Evolutionary conservation across 2,113 vertebrate species (phyloP).

Genomic region (Myotis yumanensis): DNA sequence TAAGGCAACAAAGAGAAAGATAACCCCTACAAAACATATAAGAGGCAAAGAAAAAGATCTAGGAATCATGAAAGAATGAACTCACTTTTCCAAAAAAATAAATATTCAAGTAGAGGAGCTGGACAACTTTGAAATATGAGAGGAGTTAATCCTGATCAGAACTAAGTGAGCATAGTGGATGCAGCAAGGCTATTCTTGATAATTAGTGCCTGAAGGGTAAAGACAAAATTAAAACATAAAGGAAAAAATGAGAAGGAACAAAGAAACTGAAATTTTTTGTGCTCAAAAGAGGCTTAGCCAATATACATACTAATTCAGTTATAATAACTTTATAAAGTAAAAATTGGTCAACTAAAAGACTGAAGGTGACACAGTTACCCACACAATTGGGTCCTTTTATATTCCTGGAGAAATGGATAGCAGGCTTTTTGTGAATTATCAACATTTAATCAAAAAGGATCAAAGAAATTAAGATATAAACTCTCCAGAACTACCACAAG

Average conservation of each 20-base stretch:
- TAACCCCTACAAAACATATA: accelerated
- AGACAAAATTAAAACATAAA: neutral
- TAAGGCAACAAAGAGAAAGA: neutral
- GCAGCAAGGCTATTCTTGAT: accelerated
- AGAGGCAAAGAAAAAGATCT: neutral
- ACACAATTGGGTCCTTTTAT: neutral
- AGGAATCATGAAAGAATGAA: neutral
- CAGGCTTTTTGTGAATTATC: neutral
- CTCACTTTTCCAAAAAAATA: neutral
- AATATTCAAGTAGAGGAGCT: neutral
- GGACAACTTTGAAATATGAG: neutral
- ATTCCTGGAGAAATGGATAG: neutral
- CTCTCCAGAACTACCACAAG: neutral
- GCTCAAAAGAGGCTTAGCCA: neutral
- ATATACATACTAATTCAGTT: neutral
- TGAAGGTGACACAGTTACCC: neutral
- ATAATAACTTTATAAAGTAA: neutral
- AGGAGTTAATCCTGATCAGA: neutral
- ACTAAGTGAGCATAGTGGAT: neutral
- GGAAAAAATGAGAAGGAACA: neutral
- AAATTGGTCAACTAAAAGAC: neutral
- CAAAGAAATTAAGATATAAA: neutral
- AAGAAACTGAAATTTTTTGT: neutral
- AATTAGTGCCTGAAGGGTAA: neutral
- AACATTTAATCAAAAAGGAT: neutral